Evolutionary conservation across 2,113 vertebrate species (phyloP).

Genomic region (Aspidoscelis tigris): DNA sequence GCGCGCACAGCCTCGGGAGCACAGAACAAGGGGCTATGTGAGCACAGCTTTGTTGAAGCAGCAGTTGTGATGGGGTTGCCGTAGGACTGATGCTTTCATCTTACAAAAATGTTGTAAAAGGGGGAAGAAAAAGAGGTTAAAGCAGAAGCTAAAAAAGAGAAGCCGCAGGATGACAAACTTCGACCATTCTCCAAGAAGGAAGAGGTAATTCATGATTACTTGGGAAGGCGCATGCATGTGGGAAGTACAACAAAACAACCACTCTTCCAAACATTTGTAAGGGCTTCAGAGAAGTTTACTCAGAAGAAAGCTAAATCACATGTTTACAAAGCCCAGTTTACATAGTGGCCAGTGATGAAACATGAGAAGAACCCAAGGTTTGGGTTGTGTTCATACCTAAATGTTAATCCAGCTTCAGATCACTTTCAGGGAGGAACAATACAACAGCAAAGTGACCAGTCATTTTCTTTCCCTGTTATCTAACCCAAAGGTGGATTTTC

Average conservation of each 20-base stretch:
- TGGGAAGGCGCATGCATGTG: conserved; percentile 6
- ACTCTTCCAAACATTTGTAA: background rate
- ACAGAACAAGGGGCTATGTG: conserved; percentile 34
- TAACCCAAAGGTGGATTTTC: too few relatives aligned
- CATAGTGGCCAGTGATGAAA: background rate
- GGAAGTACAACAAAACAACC: background rate
- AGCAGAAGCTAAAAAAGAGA: conserved; percentile 76
- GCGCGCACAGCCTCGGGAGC: conserved; percentile 27
- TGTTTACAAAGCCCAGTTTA: background rate
- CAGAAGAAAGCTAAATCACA: conserved; percentile 12
- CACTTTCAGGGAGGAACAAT: too few relatives aligned
- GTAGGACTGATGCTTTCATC: conserved; percentile 31
- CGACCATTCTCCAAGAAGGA: conserved; percentile 71
- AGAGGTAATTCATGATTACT: conserved; percentile 75
- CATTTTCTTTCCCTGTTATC: too few relatives aligned
- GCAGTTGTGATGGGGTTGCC: conserved; percentile 4
- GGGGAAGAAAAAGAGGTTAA: conserved; percentile 79
- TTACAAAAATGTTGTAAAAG: conserved; percentile 70
- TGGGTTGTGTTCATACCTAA: background rate
- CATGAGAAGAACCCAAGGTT: background rate
- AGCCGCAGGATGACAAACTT: conserved; percentile 72
- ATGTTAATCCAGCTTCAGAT: too few relatives aligned
- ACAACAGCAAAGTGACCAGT: too few relatives aligned
- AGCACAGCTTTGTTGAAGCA: conserved; percentile 44
- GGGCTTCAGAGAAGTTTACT: background rate